Base-by-base conservation (phyloP, 2,888 invertebrate species). In the Leucoptera coffeella region DNA sequence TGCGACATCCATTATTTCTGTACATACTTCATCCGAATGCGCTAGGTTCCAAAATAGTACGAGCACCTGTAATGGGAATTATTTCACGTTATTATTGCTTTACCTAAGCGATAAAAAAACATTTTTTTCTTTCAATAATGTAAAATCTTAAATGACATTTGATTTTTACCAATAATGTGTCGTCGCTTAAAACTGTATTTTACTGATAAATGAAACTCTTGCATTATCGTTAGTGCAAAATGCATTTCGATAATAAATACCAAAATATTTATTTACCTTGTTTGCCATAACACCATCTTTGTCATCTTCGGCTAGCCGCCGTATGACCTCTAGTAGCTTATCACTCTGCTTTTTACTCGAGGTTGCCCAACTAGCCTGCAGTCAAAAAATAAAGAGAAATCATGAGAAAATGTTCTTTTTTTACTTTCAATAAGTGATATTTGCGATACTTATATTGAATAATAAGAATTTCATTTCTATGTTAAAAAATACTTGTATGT, bases 281-380 rank as follows among this genome's bases (percentile, higher is more conserved):
- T 93, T 90, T 23, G 96, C 95, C 96, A 96, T 96, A 7, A 95
- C 92, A 26, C 96, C 96, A 56, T 96, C 94, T 56, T 97, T 96
- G 56, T 97, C 96, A 56, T 97, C 96, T 61, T 97, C 96, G 3
- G 96, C 96, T 32, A 97, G 71, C 38, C 95, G 77, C 35, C 96
- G 77, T 40, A 97, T 96, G 36, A 97, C 75, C 67, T 97, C 96
- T 41, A 97, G 62, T 36, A 97, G 73, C 47, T 94, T 89, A 61
- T 97, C 96, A 40, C 94, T 78, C 65, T 97, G 95, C 50, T 95
- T 87, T 58, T 92, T 93, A 51, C 86, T 92, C 20, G 95, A 95
- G 36, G 89, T 89, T 23, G 90, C 89, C 96, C 96, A 96, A 65
- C 90, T 91, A 32, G 82, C 79, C 82, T 84, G 41, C 17, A 60